phyloP scores from a whole-genome alignment of 1,140 invertebrate genomes.

The Copidosoma floridanum region DNA sequence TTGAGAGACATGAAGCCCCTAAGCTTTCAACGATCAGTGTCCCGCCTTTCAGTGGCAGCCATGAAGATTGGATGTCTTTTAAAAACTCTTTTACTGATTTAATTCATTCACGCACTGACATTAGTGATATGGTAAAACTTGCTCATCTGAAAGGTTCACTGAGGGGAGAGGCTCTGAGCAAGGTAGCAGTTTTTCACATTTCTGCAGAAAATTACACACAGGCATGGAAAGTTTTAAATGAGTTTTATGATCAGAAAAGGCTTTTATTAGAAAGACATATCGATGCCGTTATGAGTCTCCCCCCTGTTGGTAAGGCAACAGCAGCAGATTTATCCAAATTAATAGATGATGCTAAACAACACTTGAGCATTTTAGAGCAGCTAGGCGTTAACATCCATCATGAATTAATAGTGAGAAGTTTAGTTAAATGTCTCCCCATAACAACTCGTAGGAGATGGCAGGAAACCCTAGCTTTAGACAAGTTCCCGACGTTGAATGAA shows the following conservation, averaged over 20 bases:
- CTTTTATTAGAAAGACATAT: neutral
- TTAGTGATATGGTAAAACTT: conserved; percentile 37
- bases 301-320: neutral
- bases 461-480: neutral
- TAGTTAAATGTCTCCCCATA: neutral
- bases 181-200: conserved; percentile 31
- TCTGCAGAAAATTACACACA: neutral
- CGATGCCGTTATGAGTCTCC: neutral
- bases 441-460: neutral
- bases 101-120: conserved; percentile 36
- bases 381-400: neutral
- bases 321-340: neutral
- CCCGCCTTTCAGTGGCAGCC: neutral
- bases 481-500: neutral
- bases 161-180: conserved; percentile 29
- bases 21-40: neutral
- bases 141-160: conserved; percentile 36
- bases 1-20: neutral
- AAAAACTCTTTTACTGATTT: conserved; percentile 35
- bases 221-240: neutral
- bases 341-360: neutral
- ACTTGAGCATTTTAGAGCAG: neutral
- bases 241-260: neutral
- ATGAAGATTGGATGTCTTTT: neutral
- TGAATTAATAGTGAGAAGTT: neutral